A percentile compares a stretch with the other conserved stretches of the same genome.
Conservation (phyloP, 2,888 invertebrate genomes). For the Spilarctia lutea region DNA sequence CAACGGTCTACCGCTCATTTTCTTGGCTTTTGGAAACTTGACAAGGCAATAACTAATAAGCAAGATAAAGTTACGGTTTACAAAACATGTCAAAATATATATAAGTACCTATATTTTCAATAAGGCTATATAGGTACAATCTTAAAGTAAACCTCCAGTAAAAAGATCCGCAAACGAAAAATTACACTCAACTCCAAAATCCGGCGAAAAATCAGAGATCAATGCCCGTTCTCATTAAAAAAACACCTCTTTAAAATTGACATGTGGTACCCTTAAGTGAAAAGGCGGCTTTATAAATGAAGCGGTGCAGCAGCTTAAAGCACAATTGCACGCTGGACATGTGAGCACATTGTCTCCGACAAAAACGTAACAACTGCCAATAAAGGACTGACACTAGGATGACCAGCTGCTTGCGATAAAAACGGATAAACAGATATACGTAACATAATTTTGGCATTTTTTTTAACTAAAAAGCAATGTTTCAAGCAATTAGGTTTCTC, state of each 20-base stretch:
- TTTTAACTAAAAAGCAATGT: neutral
- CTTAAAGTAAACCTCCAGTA: neutral
- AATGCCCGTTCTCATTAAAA: constrained; percentile 20
- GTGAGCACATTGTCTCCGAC: constrained; percentile 49
- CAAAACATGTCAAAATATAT: too few relatives aligned
- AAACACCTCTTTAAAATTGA: constrained; percentile 30
- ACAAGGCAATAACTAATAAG: too few relatives aligned
- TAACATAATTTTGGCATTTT: neutral
- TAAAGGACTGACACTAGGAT: constrained; percentile 42
- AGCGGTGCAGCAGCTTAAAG: constrained; percentile 33
- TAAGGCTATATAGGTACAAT: too few relatives aligned
- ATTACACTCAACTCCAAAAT: constrained; percentile 6
- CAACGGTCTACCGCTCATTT: too few relatives aligned
- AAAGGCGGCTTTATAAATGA: constrained; percentile 38
- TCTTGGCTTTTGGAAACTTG: too few relatives aligned
- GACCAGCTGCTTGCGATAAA: constrained; percentile 24
- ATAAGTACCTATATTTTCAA: too few relatives aligned
- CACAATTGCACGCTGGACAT: constrained; percentile 49
- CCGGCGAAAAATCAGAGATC: constrained; percentile 16
- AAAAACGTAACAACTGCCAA: constrained; percentile 55
- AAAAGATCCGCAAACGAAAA: constrained; percentile 52
- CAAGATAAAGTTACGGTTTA: too few relatives aligned
- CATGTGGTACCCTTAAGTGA: constrained; percentile 37
- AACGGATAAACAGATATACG: neutral
- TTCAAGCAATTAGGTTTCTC: neutral